A percentile compares a stretch with the other conserved stretches of the same genome.
These are phyloP conservation scores for Ylistrum balloti DNA, from an alignment of 1,140 invertebrate genomes.

Conservation along the genomic window DNA sequence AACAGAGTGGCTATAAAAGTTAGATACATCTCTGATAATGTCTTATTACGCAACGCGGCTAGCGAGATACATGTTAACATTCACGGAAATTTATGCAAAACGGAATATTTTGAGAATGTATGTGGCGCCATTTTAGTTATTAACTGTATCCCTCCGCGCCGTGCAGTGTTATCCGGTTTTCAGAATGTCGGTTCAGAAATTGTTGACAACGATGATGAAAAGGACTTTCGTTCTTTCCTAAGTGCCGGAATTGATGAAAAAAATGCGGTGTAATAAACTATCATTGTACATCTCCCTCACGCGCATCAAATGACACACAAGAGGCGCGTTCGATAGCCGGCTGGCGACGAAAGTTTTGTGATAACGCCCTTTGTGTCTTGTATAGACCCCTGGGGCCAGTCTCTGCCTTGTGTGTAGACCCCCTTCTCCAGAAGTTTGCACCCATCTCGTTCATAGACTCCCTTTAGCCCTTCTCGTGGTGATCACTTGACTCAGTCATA, in stretches of 20 bases:
- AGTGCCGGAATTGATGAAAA: background rate
- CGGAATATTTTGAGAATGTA: slow-evolving; percentile 19
- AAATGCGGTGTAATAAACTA: background rate
- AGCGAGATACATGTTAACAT: background rate
- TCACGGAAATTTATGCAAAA: slow-evolving; percentile 19
- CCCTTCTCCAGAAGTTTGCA: no score
- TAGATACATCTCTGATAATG: background rate
- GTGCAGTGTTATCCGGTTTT: background rate
- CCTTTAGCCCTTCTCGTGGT: background rate
- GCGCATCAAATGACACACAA: background rate
- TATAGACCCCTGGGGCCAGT: background rate
- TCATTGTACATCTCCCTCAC: background rate
- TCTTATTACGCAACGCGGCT: slow-evolving; percentile 13
- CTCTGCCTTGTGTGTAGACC: no score
- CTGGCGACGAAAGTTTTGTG: background rate
- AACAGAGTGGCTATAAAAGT: background rate
- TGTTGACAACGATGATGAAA: slow-evolving; percentile 14
- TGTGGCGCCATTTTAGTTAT: slow-evolving; percentile 25
- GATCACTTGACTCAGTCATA: background rate
- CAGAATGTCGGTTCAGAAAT: slow-evolving; percentile 37
- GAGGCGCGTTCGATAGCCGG: background rate
- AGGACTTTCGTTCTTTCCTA: background rate
- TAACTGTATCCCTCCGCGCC: slow-evolving; percentile 20
- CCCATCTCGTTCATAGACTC: background rate
- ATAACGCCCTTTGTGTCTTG: background rate